These are phyloP conservation scores for Megalurothrips usitatus DNA, from an alignment of 2,888 invertebrate species.

Conservation along the genomic window DNA sequence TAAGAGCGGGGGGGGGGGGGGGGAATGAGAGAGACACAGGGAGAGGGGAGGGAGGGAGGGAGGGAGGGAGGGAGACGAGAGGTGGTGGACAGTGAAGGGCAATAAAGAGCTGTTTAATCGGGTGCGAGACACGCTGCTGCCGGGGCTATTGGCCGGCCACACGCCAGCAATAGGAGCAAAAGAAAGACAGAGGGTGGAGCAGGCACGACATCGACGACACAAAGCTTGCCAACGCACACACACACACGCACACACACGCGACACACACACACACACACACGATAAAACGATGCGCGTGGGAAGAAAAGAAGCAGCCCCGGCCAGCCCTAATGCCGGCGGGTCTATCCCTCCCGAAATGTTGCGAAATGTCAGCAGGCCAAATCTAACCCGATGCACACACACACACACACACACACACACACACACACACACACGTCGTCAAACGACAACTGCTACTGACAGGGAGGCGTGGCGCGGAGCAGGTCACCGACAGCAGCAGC, in stretches of 20 bases:
- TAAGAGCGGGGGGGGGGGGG: background rate
- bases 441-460: background rate
- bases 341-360: background rate
- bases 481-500: background rate
- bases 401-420: background rate
- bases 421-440: background rate
- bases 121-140: background rate
- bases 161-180: background rate
- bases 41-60: background rate
- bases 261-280: background rate
- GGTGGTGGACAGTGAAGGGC: conserved; percentile 6
- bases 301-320: background rate
- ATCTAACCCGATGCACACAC: background rate
- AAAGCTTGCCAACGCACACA: background rate
- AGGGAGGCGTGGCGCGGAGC: background rate
- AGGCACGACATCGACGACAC: background rate
- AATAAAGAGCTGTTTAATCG: conserved; percentile 20
- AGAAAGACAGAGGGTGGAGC: background rate
- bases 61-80: background rate
- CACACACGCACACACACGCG: background rate
- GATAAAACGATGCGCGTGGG: background rate
- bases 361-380: background rate
- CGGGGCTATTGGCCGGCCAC: background rate
- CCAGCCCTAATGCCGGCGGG: too few relatives aligned
- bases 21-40: background rate